Percentiles rank a stretch among this genome's conserved stretches.
These are phyloP conservation scores for Eospalax fontanierii DNA, from an alignment of 2,797 vertebrate species.

Conservation along the genomic window DNA sequence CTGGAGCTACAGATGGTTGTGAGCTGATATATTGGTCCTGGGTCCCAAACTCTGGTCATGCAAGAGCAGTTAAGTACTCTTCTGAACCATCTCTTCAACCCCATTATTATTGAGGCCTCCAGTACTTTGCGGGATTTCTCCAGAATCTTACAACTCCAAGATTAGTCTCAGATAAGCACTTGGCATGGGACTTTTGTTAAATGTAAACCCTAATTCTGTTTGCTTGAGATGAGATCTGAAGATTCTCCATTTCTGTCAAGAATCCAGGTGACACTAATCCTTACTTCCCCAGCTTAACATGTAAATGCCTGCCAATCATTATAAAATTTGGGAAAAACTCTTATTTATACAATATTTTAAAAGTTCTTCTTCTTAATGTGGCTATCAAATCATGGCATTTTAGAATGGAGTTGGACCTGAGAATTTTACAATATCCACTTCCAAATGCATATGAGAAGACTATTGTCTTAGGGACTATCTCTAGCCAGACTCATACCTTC, in stretches of 20 bases:
- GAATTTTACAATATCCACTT: background rate
- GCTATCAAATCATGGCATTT: background rate
- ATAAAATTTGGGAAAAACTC: constrained; percentile 8
- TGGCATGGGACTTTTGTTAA: background rate
- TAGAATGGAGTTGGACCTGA: background rate
- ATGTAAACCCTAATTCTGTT: background rate
- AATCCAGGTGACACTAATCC: background rate
- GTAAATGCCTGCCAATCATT: background rate
- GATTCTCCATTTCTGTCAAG: background rate
- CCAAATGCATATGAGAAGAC: background rate
- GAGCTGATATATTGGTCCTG: no score
- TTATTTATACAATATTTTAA: background rate
- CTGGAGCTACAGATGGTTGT: no score
- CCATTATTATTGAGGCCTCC: constrained; percentile 1
- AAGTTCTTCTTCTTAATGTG: background rate
- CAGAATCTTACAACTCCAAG: background rate
- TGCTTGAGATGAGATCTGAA: background rate
- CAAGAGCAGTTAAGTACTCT: no score
- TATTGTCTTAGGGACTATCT: background rate
- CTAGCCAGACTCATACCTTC: background rate
- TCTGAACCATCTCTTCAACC: no score
- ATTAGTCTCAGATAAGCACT: background rate
- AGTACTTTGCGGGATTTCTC: background rate
- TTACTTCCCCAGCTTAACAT: background rate
- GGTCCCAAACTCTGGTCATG: no score